Conservation (phyloP, 1,140 invertebrate genomes). For the Drosophila melanica region DNA sequence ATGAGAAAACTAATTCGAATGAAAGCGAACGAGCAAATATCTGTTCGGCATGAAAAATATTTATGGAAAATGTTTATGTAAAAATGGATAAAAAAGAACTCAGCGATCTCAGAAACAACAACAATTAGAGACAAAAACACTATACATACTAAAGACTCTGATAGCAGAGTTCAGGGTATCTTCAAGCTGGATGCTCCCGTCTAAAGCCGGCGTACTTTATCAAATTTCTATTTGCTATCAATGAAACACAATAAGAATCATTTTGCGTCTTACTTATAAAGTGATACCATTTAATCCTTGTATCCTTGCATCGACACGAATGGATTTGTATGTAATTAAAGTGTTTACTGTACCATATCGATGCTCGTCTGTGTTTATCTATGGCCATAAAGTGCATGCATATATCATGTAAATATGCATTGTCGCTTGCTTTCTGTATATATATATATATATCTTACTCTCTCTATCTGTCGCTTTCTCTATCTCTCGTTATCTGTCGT, state of each 20-base stretch:
- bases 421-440: not conserved
- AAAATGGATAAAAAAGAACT: too few species aligned
- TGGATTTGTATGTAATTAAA: not conserved
- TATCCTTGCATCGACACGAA: not conserved
- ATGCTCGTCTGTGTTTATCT: conserved; percentile 37
- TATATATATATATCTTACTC: not conserved
- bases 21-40: not conserved
- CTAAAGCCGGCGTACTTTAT: too few species aligned
- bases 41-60: too few species aligned
- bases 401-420: conserved; percentile 38
- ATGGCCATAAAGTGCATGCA: conserved; percentile 34
- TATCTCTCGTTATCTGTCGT: not conserved
- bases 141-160: too few species aligned
- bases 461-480: not conserved
- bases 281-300: conserved; percentile 4
- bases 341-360: conserved; percentile 13
- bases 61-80: too few species aligned
- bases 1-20: conserved; percentile 9
- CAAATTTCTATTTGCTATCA: too few species aligned
- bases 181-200: too few species aligned
- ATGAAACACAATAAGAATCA: too few species aligned
- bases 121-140: too few species aligned
- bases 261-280: too few species aligned
- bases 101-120: too few species aligned
- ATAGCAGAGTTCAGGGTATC: too few species aligned